Percentiles rank a stretch among this genome's conserved stretches.
Evolutionary conservation across 2,113 vertebrate genomes (phyloP).

Genomic region (Phocoena sinus): DNA sequence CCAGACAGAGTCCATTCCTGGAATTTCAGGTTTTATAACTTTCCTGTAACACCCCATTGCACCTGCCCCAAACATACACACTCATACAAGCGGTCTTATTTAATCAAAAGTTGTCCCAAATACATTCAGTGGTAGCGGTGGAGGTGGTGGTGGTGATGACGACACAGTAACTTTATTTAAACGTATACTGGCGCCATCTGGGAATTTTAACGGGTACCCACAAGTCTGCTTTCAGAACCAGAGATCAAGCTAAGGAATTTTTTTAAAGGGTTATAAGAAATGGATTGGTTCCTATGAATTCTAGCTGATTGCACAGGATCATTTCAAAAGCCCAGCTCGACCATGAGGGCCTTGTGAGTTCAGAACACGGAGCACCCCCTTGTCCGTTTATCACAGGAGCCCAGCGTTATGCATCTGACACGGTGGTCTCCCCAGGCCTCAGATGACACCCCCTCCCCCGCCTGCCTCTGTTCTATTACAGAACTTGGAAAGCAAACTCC

Average conservation of each 20-base stretch:
- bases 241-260: background rate
- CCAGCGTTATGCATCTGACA: background rate
- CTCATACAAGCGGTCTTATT: background rate
- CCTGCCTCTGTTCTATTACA: background rate
- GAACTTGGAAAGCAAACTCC: background rate
- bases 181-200: background rate
- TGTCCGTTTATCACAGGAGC: background rate
- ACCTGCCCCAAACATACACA: background rate
- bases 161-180: background rate
- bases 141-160: background rate
- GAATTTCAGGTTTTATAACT: background rate
- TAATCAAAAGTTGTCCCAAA: background rate
- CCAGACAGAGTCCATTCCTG: background rate
- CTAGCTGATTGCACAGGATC: background rate
- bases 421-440: background rate
- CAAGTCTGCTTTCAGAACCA: conserved; percentile 15
- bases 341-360: background rate
- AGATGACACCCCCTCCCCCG: background rate
- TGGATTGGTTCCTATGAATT: background rate
- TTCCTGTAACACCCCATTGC: background rate
- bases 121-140: background rate
- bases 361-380: background rate
- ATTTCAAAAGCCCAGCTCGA: background rate
- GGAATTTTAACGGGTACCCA: background rate
- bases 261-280: background rate